Evolutionary conservation across 2,113 vertebrate species (phyloP), one percentile per base, ranked within the genome.

Genomic region (Entomyzon cyanotis): DNA sequence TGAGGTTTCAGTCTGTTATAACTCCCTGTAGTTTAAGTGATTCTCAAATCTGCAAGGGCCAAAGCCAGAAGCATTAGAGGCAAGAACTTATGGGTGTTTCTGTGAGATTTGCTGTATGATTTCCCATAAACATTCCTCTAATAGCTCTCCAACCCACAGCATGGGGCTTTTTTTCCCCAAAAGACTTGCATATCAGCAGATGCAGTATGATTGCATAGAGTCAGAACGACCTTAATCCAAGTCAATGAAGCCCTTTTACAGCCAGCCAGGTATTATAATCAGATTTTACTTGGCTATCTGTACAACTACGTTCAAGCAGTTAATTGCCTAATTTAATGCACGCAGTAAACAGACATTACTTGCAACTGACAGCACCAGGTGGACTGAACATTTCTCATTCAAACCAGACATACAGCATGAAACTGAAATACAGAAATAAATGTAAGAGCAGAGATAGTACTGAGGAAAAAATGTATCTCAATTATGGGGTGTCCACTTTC

Each of bases 261-360:
- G 53, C 18, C 70, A 81, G 25, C 3, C 30, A 87, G 73, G 60
- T 84, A 96, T 75, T 81, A 37, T 6, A 82, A 84, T 84, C 60
- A 68, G 89, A 87, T 64, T 89, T 86, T 56, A 67, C 87, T 74
- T 50, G 27, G 28, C 24, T 96, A 75, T 86, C 76, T 86, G 44
- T 74, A 84, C 44, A 81, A 91, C 74, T 75, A 81, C 18, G 56
- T 86, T 84, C 79, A 81, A 84, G 75, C 7, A 47, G 64, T 60
- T 96, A 93, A 94, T 92, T 90, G 88, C 49, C 58, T 90, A 60
- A 92, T 94, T 94, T 84, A 95, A 92, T 75, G 58, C 87, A 90
- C 5, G 5, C 2, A 78, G 68, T 92, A 94, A 96, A 94, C 73
- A 90, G 85, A 71, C 56, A 84, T 90, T 86, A 87, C 73, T 92